Base-by-base conservation (phyloP, 2,113 vertebrate genomes). In the Bothrops jararaca region DNA sequence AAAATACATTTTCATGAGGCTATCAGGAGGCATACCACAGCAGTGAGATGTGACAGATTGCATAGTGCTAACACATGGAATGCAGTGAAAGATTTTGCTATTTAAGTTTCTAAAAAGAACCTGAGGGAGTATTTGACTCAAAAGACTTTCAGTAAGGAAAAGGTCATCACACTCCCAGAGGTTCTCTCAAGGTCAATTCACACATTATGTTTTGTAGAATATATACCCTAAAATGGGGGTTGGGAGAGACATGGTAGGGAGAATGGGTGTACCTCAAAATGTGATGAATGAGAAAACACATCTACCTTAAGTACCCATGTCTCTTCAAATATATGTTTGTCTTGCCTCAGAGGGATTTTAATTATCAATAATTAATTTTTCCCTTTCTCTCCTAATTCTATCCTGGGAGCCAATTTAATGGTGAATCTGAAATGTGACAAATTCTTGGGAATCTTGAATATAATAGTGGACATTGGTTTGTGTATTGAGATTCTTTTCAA, bases 31-130 rank as follows among this genome's bases (percentile, higher is more conserved):
- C 92, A 90, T 93, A 90, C 92, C 89, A 86, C 23, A 90, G 69
- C 56, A 26, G 54, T 93, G 92, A 93, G 92, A 90, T 93, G 92
- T 90, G 88, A 90, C 92, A 92, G 74, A 90, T 90, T 92, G 54
- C 92, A 90, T 53, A 90, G 88, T 85, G 92, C 74, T 90, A 92
- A 86, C 53, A 42, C 86, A 90, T 6, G n/a, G 80, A 90, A 86
- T 90, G 89, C n/a, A 86, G 80, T 39, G 54, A n/a, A 93, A 90
- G 89, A 23, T 34, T 93, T 64, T 42, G 92, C 90, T 92, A 86
- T 56, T 52, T 60, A 56, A 92, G 39, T 26, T 80, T 92, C 52
- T 85, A 80, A 89, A 92, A 89, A 57, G 91, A 90, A 93, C 74
- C 80, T 64, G 80, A 90, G 54, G 69, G 69, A 64, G 48, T 90